Conservation (phyloP, 2,888 invertebrate species). For the Hemithea aestivaria region DNA sequence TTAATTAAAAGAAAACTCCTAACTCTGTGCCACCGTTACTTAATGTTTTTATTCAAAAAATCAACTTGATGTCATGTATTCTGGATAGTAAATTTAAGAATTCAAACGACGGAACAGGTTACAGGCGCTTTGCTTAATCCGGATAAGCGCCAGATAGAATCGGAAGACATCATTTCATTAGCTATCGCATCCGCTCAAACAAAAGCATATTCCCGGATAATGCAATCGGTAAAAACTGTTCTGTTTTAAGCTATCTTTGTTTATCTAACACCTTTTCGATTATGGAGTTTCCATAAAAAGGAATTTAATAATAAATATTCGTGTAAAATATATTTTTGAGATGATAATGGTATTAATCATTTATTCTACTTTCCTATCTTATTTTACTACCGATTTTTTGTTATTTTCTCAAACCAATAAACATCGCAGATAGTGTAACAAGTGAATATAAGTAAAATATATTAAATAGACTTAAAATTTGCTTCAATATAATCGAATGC, state of each 20-base stretch:
- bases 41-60: too few relatives aligned
- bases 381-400: too few relatives aligned
- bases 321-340: slow-evolving; percentile 16
- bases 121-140: slow-evolving; percentile 57
- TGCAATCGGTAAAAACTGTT: slow-evolving; percentile 25
- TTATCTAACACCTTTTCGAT: slow-evolving; percentile 20
- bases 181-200: slow-evolving; percentile 52
- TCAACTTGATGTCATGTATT: too few relatives aligned
- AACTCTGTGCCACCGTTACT: too few relatives aligned
- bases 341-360: slow-evolving; percentile 14
- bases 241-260: slow-evolving; percentile 7
- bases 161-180: slow-evolving; percentile 57
- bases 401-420: too few relatives aligned
- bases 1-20: too few relatives aligned
- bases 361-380: too few relatives aligned
- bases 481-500: too few relatives aligned
- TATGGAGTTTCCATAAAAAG: slow-evolving; percentile 16
- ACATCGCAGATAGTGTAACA: too few relatives aligned
- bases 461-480: too few relatives aligned
- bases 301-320: slow-evolving; percentile 9
- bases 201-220: slow-evolving; percentile 39
- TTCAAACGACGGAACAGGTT: slow-evolving; percentile 56
- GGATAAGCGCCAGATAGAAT: slow-evolving; percentile 50
- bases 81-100: too few relatives aligned
- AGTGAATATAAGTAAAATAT: too few relatives aligned